These are phyloP conservation scores for Danaus plexippus DNA, from an alignment of 1,140 invertebrate genomes.

Conservation along the genomic window DNA sequence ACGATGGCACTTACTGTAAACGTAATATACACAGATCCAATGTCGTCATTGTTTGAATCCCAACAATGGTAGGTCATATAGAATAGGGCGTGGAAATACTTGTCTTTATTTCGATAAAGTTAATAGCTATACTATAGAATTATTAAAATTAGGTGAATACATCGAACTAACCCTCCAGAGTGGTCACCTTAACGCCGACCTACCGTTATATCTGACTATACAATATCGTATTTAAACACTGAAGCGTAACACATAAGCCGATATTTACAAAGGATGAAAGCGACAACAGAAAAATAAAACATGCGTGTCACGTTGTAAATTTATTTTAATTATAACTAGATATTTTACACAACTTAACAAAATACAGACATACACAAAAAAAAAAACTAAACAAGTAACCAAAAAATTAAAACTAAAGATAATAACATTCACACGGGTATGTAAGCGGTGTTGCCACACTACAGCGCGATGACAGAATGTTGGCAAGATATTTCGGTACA, in stretches of 20 bases:
- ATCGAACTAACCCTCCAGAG: constrained; percentile 56
- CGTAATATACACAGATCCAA: neutral
- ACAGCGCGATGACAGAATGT: constrained; percentile 18
- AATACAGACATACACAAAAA: constrained; percentile 61
- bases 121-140: constrained; percentile 45
- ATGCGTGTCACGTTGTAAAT: constrained; percentile 56
- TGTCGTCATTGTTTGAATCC: neutral
- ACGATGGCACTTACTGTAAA: neutral
- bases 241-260: too few relatives aligned
- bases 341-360: constrained; percentile 71
- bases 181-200: constrained; percentile 43
- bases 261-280: constrained; percentile 47
- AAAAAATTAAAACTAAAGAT: constrained; percentile 48
- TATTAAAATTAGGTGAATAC: constrained; percentile 66
- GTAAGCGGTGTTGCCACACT: too few relatives aligned
- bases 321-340: constrained; percentile 67
- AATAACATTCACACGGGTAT: constrained; percentile 48
- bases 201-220: constrained; percentile 35
- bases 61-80: constrained; percentile 10
- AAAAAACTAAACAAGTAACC: constrained; percentile 58
- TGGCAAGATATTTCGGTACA: constrained; percentile 33
- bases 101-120: constrained; percentile 21
- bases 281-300: constrained; percentile 52
- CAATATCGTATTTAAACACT: constrained; percentile 1
- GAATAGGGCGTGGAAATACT: constrained; percentile 21